These are phyloP conservation scores for Onychomys torridus DNA, from an alignment of 2,797 vertebrate genomes.

Conservation along the genomic window DNA sequence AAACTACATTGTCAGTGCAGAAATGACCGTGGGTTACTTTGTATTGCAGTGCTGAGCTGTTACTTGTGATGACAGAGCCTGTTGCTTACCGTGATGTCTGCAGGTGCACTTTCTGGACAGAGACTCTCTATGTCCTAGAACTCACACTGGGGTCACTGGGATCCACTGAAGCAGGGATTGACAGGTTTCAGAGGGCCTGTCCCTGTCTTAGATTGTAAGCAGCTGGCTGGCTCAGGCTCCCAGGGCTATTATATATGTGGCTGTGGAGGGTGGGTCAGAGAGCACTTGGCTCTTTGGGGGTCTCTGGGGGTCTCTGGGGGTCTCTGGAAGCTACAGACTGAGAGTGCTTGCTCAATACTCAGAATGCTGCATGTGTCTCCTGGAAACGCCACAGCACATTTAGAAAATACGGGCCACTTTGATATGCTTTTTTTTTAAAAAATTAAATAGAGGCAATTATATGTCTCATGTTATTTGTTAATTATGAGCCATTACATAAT, in stretches of 20 bases:
- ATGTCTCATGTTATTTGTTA: background rate
- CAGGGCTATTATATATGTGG: background rate
- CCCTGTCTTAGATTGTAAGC: background rate
- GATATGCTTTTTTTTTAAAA: background rate
- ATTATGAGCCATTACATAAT: background rate
- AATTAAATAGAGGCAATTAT: background rate
- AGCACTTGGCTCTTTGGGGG: background rate
- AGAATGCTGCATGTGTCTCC: background rate
- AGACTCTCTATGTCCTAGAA: background rate
- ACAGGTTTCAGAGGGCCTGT: background rate
- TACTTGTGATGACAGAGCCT: background rate
- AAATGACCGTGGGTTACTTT: background rate
- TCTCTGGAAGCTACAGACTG: too few species aligned
- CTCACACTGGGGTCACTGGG: background rate
- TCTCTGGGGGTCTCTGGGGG: background rate
- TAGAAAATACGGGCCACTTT: background rate
- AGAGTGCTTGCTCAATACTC: background rate
- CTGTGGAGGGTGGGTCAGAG: background rate
- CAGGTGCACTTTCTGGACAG: background rate
- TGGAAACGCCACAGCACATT: too few species aligned
- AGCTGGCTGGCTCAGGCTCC: background rate
- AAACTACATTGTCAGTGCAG: background rate
- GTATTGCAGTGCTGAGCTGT: background rate
- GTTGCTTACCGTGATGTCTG: background rate
- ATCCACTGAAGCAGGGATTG: background rate